Evolutionary conservation across 2,888 invertebrate species (phyloP).

Genomic region (Elegia similella): DNA sequence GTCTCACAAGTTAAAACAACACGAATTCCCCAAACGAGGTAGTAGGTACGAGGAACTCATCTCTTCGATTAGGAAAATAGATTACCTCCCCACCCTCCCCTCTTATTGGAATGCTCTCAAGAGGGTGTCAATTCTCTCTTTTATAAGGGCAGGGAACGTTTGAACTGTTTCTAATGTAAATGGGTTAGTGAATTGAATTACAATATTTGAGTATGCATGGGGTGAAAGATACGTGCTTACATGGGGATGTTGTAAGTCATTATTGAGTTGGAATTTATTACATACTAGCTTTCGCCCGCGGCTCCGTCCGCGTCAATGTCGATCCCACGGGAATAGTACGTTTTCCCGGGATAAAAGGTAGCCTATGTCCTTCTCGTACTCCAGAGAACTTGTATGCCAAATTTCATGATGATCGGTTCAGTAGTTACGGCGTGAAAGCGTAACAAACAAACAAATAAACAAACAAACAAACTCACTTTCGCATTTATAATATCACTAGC

Average conservation of each 20-base stretch:
- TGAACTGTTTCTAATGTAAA: neutral
- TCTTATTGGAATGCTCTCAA: conserved; percentile 3
- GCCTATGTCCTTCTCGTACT: too few species aligned
- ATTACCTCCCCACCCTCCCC: conserved; percentile 1
- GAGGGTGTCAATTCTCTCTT: conserved; percentile 14
- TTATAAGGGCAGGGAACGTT: neutral
- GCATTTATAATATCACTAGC: too few species aligned
- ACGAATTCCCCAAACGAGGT: conserved; percentile 6
- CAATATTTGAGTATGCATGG: neutral
- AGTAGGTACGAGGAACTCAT: conserved; percentile 7
- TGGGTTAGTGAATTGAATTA: neutral
- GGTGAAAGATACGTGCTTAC: neutral
- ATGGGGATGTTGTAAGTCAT: neutral
- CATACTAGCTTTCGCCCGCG: too few species aligned
- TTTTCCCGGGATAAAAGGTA: too few species aligned
- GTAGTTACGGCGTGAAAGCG: too few species aligned
- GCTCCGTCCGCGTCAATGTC: too few species aligned
- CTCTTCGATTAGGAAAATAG: conserved; percentile 12
- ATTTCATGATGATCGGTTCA: too few species aligned
- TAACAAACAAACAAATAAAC: too few species aligned
- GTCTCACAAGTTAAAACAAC: conserved; percentile 1
- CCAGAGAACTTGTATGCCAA: too few species aligned
- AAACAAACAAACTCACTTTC: too few species aligned
- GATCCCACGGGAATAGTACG: too few species aligned
- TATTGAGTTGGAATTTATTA: too few species aligned